Evolutionary conservation across 2,797 vertebrate genomes (phyloP), one percentile per base, ranked within the genome.

Genomic region (Remorina albescens): DNA sequence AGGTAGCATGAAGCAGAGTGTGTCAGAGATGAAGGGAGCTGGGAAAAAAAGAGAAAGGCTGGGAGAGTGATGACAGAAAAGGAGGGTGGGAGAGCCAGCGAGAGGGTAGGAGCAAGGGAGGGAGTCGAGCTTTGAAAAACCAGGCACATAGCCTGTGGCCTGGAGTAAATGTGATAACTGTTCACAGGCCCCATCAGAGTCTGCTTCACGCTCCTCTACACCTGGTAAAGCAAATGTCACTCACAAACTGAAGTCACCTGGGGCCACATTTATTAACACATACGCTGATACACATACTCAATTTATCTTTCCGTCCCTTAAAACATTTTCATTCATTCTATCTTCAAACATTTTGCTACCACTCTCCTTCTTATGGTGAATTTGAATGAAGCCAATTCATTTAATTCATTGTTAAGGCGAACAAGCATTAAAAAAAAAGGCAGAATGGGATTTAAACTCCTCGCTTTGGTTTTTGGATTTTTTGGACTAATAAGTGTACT

Each of bases 91-190:
- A 64, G 67, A 78, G 58, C 4, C 25, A 25, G 67, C 1, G 23
- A 58, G 53, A 81, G 67, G 73, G 81, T 42, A 70, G 60, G 47
- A 67, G 70, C 72, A 61, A 76, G 57, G 78, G 77, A 71, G 71
- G 74, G 72, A 77, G 74, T 80, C 80, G 60, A 62, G 77, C 76
- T 80, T 69, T 74, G 78, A 86, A 85, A 82, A 81, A 74, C 80
- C 81, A 80, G 65, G 75, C 70, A 77, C 73, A 86, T 58, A 80
- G 72, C 80, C 68, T 50, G 42, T 84, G 76, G 82, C 74, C 88
- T 85, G 87, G 54, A 83, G 89, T 83, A 89, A 88, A 85, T 88
- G 88, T 88, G 90, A 91, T 91, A 91, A 89, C 83, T 86, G 84
- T 83, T 91, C 83, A 89, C 85, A 87, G 76, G 81, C 73, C 76